Conservation (phyloP, 2,113 vertebrate genomes). For the Nematolebias whitei region DNA sequence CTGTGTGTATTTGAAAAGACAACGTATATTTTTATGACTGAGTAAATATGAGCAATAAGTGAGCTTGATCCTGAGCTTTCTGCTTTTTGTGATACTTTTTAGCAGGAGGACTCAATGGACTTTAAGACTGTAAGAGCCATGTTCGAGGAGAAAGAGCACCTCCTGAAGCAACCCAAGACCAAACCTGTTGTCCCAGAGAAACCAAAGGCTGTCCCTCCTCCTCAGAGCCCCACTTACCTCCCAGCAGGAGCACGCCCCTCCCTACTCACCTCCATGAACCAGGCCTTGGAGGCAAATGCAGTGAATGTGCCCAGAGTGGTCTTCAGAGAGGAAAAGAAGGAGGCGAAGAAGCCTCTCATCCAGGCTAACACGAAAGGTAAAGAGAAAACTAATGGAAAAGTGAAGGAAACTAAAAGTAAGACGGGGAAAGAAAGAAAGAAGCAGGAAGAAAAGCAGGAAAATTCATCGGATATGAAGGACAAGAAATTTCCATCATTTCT, state of each 20-base stretch:
- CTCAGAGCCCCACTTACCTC: constrained; percentile 61
- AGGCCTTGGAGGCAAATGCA: constrained; percentile 42
- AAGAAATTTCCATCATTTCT: constrained; percentile 23
- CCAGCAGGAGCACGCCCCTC: constrained; percentile 69
- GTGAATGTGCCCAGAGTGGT: constrained; percentile 63
- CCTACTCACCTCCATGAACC: constrained; percentile 70
- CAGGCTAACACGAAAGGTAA: constrained; percentile 29
- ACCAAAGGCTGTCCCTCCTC: constrained; percentile 60
- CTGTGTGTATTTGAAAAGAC: too few species aligned
- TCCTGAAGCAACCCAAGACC: constrained; percentile 48
- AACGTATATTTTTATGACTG: too few species aligned
- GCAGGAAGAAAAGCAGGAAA: background rate
- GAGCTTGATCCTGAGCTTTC: background rate
- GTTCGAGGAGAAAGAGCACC: constrained; percentile 70
- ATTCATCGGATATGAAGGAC: constrained; percentile 35
- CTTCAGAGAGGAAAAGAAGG: constrained; percentile 75
- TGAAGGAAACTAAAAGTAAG: constrained; percentile 53
- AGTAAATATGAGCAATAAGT: too few species aligned
- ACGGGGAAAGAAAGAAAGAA: constrained; percentile 30
- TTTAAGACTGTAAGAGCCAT: constrained; percentile 73
- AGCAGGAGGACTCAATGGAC: constrained; percentile 64
- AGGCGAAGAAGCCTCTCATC: constrained; percentile 51
- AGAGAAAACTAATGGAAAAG: constrained; percentile 46
- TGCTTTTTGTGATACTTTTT: constrained; percentile 25
- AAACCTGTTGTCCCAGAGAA: constrained; percentile 75